These are phyloP conservation scores for Poeciliopsis presidionis DNA, from an alignment of 2,797 vertebrate species.

Conservation along the genomic window DNA sequence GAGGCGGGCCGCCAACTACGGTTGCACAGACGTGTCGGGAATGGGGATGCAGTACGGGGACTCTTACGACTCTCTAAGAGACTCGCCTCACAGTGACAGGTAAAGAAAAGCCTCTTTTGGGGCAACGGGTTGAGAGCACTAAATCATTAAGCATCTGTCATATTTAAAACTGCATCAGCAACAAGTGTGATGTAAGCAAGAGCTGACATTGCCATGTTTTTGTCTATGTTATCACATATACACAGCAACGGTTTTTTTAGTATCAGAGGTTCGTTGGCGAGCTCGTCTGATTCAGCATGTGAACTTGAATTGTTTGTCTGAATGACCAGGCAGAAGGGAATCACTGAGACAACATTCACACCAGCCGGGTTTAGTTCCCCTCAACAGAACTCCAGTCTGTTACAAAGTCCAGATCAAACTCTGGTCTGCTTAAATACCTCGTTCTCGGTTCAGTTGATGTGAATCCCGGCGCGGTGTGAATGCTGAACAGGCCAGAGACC, in stretches of 20 bases:
- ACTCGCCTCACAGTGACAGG: slow-evolving; percentile 98
- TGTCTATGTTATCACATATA: not conserved
- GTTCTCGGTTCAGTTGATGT: no score
- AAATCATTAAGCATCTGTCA: not conserved
- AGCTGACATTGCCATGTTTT: not conserved
- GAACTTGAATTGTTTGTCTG: not conserved
- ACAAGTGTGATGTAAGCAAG: not conserved
- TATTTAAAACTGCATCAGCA: not conserved
- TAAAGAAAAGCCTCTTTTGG: slow-evolving; percentile 54
- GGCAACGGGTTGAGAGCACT: not conserved
- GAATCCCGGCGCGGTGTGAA: no score
- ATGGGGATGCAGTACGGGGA: slow-evolving; percentile 88
- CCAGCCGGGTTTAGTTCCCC: no score
- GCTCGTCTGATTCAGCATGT: not conserved
- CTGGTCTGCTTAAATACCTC: no score
- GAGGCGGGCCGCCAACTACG: slow-evolving; percentile 88
- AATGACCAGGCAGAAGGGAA: not conserved
- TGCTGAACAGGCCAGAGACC: no score
- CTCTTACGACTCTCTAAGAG: slow-evolving; percentile 93
- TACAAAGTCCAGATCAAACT: no score
- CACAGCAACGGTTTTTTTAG: not conserved
- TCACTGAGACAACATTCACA: no score
- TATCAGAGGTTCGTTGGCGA: not conserved
- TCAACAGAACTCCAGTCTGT: no score
- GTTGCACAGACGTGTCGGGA: slow-evolving; percentile 81